Evolutionary conservation across 2,113 vertebrate genomes (phyloP), one percentile per base, ranked within the genome.

Genomic region (Pteronura brasiliensis): DNA sequence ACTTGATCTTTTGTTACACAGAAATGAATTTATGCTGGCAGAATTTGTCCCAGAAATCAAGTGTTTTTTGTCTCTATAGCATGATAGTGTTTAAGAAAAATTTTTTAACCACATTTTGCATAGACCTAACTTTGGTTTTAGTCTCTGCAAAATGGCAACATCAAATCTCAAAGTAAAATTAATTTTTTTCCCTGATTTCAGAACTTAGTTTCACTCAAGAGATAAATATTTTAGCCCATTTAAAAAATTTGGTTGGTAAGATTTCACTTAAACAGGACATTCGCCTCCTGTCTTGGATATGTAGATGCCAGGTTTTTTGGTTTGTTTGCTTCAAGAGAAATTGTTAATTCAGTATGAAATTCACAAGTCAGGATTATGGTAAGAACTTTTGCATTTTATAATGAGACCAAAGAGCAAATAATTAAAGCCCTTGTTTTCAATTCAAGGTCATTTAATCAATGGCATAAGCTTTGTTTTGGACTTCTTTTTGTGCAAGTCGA

Each of bases 41-140:
- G 6, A 90, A 59, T 74, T 21, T 69, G 61, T 82, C 7, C 17
- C 18, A 8, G 80, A 71, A 95, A 52, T 82, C 25, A 92, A 72
- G n/a, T 90, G 79, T 20, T 86, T 94, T 42, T 87, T 77, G 4
- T 93, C 21, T 79, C 69, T 86, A 6, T 74, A 49, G 34, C 74
- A 88, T 10, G 36, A 59, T 95, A 59, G 25, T 90, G 4, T 83
- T 97, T 29, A 94, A 36, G 31, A 72, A 92, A 87, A 39, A 61
- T 49, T 93, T 67, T 82, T 63, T 57, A 72, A 47, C 20, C 65
- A 7, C 82, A 8, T 95, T 97, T 96, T 89, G 25, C 34, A 39
- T 90, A 71, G 27, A 92, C 5, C 25, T 93, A 29, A 69, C 42
- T 95, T 97, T 95, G 49, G 9, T 91, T 95, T 91, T 95, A 69